These are phyloP conservation scores for Patella caerulea DNA, from an alignment of 2,888 invertebrate genomes.

Conservation along the genomic window DNA sequence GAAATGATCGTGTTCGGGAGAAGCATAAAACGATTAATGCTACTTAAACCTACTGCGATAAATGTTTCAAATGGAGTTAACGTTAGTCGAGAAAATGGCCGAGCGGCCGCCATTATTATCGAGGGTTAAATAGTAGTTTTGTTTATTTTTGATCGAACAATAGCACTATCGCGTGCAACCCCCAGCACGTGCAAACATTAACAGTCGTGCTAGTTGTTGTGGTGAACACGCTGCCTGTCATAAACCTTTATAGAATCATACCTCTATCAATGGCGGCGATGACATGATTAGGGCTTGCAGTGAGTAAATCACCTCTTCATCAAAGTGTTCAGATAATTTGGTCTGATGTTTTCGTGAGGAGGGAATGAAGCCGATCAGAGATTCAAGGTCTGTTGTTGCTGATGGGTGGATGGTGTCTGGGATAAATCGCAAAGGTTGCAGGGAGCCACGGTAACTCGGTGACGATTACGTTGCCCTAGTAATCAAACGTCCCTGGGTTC, in stretches of 20 bases:
- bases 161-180: slow-evolving; percentile 6
- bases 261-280: neutral
- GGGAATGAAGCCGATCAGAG: too few relatives aligned
- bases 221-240: slow-evolving; percentile 9
- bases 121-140: neutral
- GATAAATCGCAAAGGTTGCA: too few relatives aligned
- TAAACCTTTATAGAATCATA: slow-evolving; percentile 7
- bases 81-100: neutral
- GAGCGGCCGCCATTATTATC: slow-evolving; percentile 2
- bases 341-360: too few relatives aligned
- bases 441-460: too few relatives aligned
- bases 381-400: too few relatives aligned
- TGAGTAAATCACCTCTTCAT: neutral
- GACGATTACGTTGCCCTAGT: too few relatives aligned
- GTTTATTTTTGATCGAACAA: slow-evolving; percentile 7
- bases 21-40: neutral
- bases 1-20: neutral
- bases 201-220: slow-evolving; percentile 6
- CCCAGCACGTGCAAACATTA: slow-evolving; percentile 12
- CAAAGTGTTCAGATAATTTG: neutral
- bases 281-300: slow-evolving; percentile 10
- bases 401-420: too few relatives aligned
- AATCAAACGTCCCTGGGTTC: too few relatives aligned
- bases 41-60: slow-evolving; percentile 7
- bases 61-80: neutral